These are phyloP conservation scores for Enteromius unitaeniatus DNA, from an alignment of 2,797 vertebrate species.

Conservation along the genomic window DNA sequence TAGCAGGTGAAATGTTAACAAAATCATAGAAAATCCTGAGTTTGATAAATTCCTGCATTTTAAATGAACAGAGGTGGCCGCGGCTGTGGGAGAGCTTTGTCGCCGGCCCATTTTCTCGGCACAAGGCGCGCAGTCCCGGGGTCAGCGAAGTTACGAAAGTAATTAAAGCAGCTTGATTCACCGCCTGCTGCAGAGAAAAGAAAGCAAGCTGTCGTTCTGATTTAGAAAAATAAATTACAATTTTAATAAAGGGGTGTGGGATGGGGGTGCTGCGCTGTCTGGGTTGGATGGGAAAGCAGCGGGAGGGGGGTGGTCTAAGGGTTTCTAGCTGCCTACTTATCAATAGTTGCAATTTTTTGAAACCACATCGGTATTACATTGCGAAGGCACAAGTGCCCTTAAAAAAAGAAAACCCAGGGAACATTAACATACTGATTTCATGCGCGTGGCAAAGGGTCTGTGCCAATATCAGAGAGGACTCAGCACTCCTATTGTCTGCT, in stretches of 20 bases:
- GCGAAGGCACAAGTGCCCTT: slow-evolving; percentile 99
- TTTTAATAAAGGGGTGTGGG: slow-evolving; percentile 90
- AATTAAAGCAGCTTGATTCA: slow-evolving; percentile 94
- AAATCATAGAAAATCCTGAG: slow-evolving; percentile 79
- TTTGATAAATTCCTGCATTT: slow-evolving; percentile 78
- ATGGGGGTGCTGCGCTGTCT: slow-evolving; percentile 72
- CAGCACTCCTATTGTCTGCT: slow-evolving; percentile 99
- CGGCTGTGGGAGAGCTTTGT: slow-evolving; percentile 77
- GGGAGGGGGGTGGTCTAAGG: slow-evolving; percentile 69
- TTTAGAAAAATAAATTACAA: slow-evolving; percentile 99
- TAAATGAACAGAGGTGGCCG: slow-evolving; percentile 74
- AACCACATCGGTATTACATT: slow-evolving; percentile 95
- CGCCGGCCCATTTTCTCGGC: slow-evolving; percentile 78
- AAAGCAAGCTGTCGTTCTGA: slow-evolving; percentile 98
- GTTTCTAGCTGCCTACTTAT: slow-evolving; percentile 92
- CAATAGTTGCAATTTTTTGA: slow-evolving; percentile 95
- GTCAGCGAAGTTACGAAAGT: slow-evolving; percentile 95
- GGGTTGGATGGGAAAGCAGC: slow-evolving; percentile 60
- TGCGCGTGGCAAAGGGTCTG: slow-evolving; percentile 99
- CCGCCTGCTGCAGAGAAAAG: slow-evolving; percentile 98
- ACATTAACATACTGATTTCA: slow-evolving; percentile 99
- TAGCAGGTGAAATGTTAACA: slow-evolving; percentile 82
- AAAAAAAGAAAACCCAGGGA: slow-evolving; percentile 92
- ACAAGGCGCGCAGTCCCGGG: slow-evolving; percentile 76
- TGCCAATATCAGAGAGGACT: slow-evolving; percentile 99